Evolutionary conservation across 2,888 invertebrate species (phyloP), one percentile per base, ranked within the genome.

Genomic region (Calliopum simillimum): DNA sequence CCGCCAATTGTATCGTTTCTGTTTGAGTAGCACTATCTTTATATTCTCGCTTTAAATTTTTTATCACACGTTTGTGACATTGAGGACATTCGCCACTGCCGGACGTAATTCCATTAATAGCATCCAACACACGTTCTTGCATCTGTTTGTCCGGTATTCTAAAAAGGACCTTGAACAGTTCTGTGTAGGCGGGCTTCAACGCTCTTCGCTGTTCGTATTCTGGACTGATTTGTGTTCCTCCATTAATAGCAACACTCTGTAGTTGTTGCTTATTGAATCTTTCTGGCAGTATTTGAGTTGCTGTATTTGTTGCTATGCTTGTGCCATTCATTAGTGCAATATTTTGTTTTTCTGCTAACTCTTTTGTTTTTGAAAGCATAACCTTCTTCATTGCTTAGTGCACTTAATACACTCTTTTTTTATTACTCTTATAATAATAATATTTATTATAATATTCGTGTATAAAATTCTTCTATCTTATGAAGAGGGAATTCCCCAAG

Each of bases 111-210:
- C 79, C 82, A 73, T 85, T 85, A 41, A 85, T 80, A 19, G 85
- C 85, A 49, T 81, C 77, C 47, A 82, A 74, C 21, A 85, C 82
- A 61, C 85, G 82, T 21, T 78, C 69, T 16, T 80, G 82, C 12
- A 85, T 72, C 12, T 80, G 79, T 63, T 79, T 79, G 68, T 85
- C 85, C 0, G 83, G 81, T 21, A 85, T 76, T 19, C 77, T 77
- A 56, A 83, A 77, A 4, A 85, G 74, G 4, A 81, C 79, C 56
- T 77, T 78, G 55, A 85, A 85, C 11, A 85, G 74, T 3, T 84
- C 82, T 43, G 79, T 74, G 68, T 79, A 80, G 3, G 78, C 74
- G 4, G 78, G 43, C 62, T 80, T 73, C 75, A 76, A 79, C n/a
- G 76, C 74, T 56, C 80, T 82, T 1, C 82, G 78, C 47, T 82